Evolutionary conservation across 2,797 vertebrate species (phyloP).

Genomic region (Anableps anableps): DNA sequence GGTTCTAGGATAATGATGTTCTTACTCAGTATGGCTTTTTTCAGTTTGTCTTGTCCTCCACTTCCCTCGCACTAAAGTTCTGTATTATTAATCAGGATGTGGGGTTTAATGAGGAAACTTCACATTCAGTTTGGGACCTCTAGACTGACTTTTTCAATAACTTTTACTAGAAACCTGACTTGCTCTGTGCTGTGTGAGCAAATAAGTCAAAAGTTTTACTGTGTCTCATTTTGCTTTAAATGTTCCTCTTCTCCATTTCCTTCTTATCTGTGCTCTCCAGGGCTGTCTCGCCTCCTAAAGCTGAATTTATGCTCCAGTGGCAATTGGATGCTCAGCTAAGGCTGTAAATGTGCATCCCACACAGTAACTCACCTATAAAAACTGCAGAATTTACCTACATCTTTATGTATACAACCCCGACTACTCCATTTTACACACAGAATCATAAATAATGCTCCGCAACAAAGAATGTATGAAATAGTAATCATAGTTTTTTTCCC

Average conservation of each 20-base stretch:
- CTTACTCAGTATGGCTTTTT: neutral
- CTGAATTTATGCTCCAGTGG: neutral
- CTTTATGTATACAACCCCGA: neutral
- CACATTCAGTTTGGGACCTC: neutral
- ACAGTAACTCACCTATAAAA: neutral
- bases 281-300: neutral
- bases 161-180: neutral
- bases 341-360: neutral
- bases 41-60: neutral
- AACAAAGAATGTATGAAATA: neutral
- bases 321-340: neutral
- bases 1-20: neutral
- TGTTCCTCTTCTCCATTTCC: neutral
- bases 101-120: neutral
- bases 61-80: neutral
- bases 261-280: conserved; percentile 4
- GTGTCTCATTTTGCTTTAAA: neutral
- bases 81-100: neutral
- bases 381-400: neutral
- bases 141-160: neutral
- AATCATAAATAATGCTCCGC: neutral
- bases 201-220: neutral
- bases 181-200: neutral
- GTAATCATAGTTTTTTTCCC: neutral
- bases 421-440: neutral